Conservation (phyloP, 37 sponge, comb jelly and placozoan species). For the Hexactinellida sp. region DNA sequence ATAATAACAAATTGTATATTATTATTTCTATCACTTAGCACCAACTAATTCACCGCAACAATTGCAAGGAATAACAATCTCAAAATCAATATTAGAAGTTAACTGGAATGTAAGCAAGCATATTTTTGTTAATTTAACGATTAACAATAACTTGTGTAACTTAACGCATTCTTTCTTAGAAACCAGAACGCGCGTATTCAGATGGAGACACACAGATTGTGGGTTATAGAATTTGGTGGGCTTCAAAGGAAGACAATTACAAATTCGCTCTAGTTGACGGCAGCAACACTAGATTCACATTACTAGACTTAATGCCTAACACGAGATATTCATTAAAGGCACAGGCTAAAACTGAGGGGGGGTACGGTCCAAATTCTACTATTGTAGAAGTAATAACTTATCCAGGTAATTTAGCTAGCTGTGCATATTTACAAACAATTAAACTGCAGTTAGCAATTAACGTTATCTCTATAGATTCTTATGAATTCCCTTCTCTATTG, state of each 20-base stretch:
- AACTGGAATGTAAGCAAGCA: not conserved
- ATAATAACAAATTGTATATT: no score
- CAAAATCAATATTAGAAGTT: not conserved
- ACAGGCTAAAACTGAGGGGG: not conserved
- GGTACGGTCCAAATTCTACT: not conserved
- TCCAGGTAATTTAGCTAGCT: no score
- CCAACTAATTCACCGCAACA: not conserved
- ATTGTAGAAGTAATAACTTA: not conserved
- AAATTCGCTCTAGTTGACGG: not conserved
- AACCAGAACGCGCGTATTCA: not conserved
- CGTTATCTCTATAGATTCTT: not conserved
- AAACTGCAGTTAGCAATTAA: no score
- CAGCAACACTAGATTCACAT: not conserved
- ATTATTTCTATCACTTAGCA: not conserved
- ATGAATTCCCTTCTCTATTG: not conserved
- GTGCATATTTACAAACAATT: no score
- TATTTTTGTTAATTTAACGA: no score
- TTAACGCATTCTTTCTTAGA: no score
- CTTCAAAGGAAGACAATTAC: not conserved
- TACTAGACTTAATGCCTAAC: not conserved
- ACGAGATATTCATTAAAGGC: not conserved
- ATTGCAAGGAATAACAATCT: not conserved
- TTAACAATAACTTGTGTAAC: no score
- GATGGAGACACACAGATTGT: not conserved
- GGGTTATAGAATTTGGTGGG: not conserved